These are phyloP conservation scores for Theocolax elegans DNA, from an alignment of 1,140 invertebrate genomes.

Conservation along the genomic window DNA sequence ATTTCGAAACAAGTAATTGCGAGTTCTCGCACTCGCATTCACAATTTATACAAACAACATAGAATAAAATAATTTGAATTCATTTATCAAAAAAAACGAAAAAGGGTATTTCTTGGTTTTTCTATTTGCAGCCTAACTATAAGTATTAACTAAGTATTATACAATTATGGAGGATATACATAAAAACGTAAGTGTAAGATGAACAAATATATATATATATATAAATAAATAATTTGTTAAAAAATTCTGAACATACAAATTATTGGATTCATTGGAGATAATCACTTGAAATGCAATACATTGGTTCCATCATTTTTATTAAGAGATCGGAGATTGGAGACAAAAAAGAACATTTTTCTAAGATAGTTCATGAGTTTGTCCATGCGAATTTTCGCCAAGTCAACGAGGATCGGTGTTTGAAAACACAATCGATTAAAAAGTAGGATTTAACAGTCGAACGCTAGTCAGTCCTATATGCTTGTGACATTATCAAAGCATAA, in stretches of 20 bases:
- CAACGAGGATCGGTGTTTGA: no score
- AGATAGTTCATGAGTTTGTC: no score
- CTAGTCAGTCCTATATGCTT: neutral
- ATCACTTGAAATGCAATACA: neutral
- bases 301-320: slow-evolving; percentile 39
- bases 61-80: slow-evolving; percentile 33
- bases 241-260: neutral
- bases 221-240: slow-evolving; percentile 40
- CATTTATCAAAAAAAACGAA: slow-evolving; percentile 7
- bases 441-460: neutral
- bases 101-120: slow-evolving; percentile 21
- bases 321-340: slow-evolving; percentile 28
- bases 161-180: slow-evolving; percentile 1
- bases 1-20: slow-evolving; percentile 22
- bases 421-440: slow-evolving; percentile 9
- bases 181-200: slow-evolving; percentile 23
- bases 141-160: slow-evolving; percentile 3
- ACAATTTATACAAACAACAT: slow-evolving; percentile 36
- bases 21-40: neutral
- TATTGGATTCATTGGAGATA: neutral
- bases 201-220: slow-evolving; percentile 28
- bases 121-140: neutral
- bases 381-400: no score
- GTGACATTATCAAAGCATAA: neutral
- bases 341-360: no score